Evolutionary conservation across 1,140 invertebrate genomes (phyloP).

Genomic region (Pseudoatta argentina): DNA sequence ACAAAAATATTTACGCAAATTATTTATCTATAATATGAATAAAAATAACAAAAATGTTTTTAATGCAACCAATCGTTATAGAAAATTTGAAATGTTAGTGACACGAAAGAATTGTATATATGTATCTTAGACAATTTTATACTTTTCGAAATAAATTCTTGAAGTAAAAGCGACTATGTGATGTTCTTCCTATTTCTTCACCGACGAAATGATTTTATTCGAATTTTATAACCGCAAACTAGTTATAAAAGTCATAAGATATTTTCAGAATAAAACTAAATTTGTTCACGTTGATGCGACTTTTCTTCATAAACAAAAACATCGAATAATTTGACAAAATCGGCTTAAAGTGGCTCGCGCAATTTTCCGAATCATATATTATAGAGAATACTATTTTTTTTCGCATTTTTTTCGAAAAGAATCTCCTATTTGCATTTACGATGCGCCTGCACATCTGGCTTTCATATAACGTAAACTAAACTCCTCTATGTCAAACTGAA

Average conservation of each 20-base stretch:
- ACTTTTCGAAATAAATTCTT: background rate
- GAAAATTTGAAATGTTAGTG: background rate
- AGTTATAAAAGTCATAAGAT: conserved; percentile 22
- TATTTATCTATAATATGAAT: background rate
- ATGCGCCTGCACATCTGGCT: conserved; percentile 35
- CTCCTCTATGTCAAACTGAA: background rate
- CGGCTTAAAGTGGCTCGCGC: conserved; percentile 20
- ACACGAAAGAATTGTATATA: background rate
- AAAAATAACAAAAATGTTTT: background rate
- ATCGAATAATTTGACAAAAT: background rate
- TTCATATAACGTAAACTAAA: conserved; percentile 18
- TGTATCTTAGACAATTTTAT: background rate
- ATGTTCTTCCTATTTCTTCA: conserved; percentile 22
- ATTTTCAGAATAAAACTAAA: background rate
- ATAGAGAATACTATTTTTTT: background rate
- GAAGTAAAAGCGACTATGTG: background rate
- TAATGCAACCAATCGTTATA: background rate
- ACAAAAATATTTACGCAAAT: background rate
- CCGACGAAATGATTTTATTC: conserved; percentile 2
- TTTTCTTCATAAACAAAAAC: background rate
- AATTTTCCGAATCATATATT: conserved; percentile 53
- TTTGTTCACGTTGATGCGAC: background rate
- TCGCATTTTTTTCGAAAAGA: background rate
- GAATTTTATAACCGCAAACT: background rate
- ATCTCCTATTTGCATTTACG: conserved; percentile 29